phyloP scores from a whole-genome alignment of 2,113 vertebrate species.

The Corythornis madagascariensis region DNA sequence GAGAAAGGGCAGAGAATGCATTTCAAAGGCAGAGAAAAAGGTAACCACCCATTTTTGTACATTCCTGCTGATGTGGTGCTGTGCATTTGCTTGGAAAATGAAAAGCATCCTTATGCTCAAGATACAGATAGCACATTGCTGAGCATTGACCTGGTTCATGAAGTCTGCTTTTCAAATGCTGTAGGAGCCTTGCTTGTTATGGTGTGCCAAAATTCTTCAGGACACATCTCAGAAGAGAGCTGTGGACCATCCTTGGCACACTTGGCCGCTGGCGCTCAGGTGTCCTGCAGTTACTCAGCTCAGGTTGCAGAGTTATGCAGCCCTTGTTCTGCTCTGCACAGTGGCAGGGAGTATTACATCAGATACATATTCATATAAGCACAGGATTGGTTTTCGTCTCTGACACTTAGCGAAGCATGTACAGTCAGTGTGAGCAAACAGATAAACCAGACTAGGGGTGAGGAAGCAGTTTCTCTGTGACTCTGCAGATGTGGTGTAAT shows the following conservation, averaged over 20 bases:
- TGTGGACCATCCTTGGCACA: neutral
- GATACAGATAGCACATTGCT: neutral
- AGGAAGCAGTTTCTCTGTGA: neutral
- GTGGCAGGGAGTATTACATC: neutral
- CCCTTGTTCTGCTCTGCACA: fast-evolving
- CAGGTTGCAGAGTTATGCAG: neutral
- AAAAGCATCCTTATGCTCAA: neutral
- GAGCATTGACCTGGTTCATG: neutral
- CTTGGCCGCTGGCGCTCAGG: neutral
- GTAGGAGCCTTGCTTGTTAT: neutral
- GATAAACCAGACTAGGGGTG: neutral
- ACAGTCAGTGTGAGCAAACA: neutral
- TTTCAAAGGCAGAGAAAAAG: neutral
- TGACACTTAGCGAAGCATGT: neutral
- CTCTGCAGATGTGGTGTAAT: neutral
- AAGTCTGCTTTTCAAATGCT: neutral
- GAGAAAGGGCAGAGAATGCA: neutral
- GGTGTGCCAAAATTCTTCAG: neutral
- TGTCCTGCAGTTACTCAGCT: neutral
- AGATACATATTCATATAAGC: neutral
- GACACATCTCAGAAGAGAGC: neutral
- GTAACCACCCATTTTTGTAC: neutral
- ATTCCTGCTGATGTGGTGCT: neutral
- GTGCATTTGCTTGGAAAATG: neutral
- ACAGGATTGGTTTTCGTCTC: neutral